These are phyloP conservation scores for Phorcus lineatus DNA, from an alignment of 2,888 invertebrate genomes.

Conservation along the genomic window DNA sequence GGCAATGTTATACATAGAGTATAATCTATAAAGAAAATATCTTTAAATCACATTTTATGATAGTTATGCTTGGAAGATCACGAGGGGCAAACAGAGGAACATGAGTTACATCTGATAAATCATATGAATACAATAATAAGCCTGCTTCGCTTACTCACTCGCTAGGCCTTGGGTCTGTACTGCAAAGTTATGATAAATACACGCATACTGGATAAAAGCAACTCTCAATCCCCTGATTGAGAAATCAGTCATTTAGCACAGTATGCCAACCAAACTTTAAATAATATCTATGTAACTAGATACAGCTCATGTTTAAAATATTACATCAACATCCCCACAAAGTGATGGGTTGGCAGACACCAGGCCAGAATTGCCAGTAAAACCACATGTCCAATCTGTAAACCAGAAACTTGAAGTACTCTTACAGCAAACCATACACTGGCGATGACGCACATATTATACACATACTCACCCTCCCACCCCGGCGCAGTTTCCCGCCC, in stretches of 20 bases:
- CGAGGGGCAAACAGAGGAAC: conserved; percentile 12
- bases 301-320: conserved; percentile 24
- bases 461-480: not conserved
- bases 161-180: not conserved
- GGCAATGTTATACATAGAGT: conserved; percentile 5
- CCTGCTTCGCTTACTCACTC: not conserved
- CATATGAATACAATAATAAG: conserved; percentile 11
- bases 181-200: conserved; percentile 16
- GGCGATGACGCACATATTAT: conserved; percentile 4
- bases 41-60: conserved; percentile 21
- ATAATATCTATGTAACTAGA: conserved; percentile 26
- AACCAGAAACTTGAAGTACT: conserved; percentile 3
- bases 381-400: conserved; percentile 7
- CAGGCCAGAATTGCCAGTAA: not conserved
- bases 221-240: conserved; percentile 3
- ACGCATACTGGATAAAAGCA: conserved; percentile 16
- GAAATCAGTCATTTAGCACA: conserved; percentile 16
- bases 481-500: not conserved
- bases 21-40: conserved; percentile 20
- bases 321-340: conserved; percentile 27
- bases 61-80: conserved; percentile 21
- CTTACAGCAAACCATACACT: conserved; percentile 20
- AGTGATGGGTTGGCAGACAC: conserved; percentile 14
- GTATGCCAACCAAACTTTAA: conserved; percentile 22
- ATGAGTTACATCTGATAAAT: conserved; percentile 3